phyloP scores from a whole-genome alignment of 2,113 vertebrate genomes.

The Protomyctophum bolini region DNA sequence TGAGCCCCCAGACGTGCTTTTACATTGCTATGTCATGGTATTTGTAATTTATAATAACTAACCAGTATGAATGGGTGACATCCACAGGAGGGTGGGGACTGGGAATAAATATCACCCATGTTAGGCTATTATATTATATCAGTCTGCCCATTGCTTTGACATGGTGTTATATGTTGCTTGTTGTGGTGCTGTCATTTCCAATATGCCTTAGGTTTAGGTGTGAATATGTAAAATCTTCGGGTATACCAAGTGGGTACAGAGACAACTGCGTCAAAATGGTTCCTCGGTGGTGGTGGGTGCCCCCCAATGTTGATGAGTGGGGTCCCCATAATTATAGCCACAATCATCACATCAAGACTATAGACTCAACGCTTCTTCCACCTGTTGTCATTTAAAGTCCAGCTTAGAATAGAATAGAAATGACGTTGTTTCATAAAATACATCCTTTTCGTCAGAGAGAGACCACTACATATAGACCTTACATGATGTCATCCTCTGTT shows the following conservation, averaged over 20 bases:
- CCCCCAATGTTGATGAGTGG: background rate
- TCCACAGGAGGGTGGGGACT: slow-evolving; percentile 19
- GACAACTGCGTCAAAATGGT: slow-evolving; percentile 69
- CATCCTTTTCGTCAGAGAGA: slow-evolving; percentile 26
- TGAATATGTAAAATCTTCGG: slow-evolving; percentile 18
- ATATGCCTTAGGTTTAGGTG: background rate
- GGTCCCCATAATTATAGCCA: background rate
- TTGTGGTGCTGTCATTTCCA: slow-evolving; percentile 3
- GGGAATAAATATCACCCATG: slow-evolving; percentile 2
- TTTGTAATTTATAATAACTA: no score
- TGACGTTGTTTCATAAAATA: slow-evolving; percentile 29
- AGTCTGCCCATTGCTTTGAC: slow-evolving; percentile 37
- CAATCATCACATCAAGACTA: background rate
- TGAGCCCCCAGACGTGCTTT: background rate
- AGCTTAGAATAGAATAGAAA: no score
- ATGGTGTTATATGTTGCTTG: background rate
- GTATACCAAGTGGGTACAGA: slow-evolving; percentile 34
- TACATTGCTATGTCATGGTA: background rate
- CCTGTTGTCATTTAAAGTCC: no score
- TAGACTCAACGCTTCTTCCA: no score
- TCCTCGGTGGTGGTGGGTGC: slow-evolving; percentile 9
- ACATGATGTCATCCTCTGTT: slow-evolving; percentile 8
- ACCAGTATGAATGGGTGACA: background rate
- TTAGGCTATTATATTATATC: background rate
- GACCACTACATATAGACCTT: slow-evolving; percentile 8